Evolutionary conservation across 1,140 invertebrate genomes (phyloP), one percentile per base, ranked within the genome.

Genomic region (Caerostris extrusa): DNA sequence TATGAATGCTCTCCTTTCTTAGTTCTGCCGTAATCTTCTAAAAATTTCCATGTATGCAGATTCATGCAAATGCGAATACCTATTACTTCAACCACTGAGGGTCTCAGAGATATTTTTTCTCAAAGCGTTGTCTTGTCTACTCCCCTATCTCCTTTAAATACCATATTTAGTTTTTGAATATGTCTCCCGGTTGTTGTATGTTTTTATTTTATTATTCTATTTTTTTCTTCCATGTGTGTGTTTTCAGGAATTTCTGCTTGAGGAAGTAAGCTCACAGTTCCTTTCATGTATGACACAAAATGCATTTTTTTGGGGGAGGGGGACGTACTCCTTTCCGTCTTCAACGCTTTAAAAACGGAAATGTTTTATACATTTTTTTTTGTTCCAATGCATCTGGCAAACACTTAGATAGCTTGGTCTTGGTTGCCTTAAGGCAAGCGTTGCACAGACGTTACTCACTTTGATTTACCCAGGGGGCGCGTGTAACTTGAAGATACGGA

Each of bases 11-110:
- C 2, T 64, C 34, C 34, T 34, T 34, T 34, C 34, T 34, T 34
- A 34, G 34, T 34, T 2, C 34, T 34, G 34, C 85, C 14, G 10
- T 61, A 88, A 64, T 88, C 17, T 88, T 88, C 60, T 34, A 67
- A 8, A 88, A 88, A 64, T 88, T 88, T 64, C 50, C 86, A 88
- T 88, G n/a, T 5, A 88, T 64, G 86, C 58, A 88, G 64, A 88
- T 88, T 61, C 61, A 88, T 88, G 86, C 61, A 61, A 88, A 88
- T 88, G 3, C n/a, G 34, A 50, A 14, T 5, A 10, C 57, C 60
- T 64, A 34, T 88, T 56, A 61, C 60, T 4, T 55, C 34, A 56
- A 17, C 17, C 82, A 53, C 7, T 14, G 8, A 19, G 34, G 58
- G 56, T n/a, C n/a, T n/a, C 7, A 7, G 0, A 17, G 56, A 19